phyloP scores from a whole-genome alignment of 1,140 invertebrate genomes.

The Dendroctonus valens region DNA sequence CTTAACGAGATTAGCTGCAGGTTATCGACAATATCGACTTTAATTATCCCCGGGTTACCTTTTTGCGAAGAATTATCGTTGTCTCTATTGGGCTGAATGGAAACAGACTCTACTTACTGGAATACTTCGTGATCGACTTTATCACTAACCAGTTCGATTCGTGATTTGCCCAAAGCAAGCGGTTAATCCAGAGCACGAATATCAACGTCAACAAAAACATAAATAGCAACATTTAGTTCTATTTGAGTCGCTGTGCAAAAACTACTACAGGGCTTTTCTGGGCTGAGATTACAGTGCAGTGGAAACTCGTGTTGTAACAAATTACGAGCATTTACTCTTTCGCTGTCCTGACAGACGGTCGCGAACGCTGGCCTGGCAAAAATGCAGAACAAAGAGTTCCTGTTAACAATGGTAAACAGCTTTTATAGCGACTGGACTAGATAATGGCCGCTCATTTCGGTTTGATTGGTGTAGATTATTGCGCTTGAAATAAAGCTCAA shows the following conservation, averaged over 20 bases:
- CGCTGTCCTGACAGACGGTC: conserved; percentile 11
- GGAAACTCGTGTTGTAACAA: conserved; percentile 7
- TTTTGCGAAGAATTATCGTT: conserved; percentile 7
- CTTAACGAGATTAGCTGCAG: conserved; percentile 20
- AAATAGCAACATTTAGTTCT: conserved; percentile 10
- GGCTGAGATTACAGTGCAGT: conserved; percentile 4
- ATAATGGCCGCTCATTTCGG: conserved; percentile 1
- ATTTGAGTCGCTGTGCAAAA: conserved; percentile 5
- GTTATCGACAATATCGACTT: conserved; percentile 15
- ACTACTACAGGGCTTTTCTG: conserved; percentile 4
- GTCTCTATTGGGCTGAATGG: background rate
- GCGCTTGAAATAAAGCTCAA: background rate
- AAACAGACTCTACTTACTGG: background rate
- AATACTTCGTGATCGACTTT: no score
- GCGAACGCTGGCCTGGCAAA: conserved; percentile 5
- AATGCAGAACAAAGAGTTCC: conserved; percentile 16
- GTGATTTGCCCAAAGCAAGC: no score
- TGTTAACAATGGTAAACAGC: conserved; percentile 14
- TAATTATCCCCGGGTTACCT: conserved; percentile 15
- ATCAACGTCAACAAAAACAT: background rate
- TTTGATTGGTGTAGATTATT: background rate
- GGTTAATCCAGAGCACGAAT: background rate
- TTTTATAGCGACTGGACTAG: conserved; percentile 7
- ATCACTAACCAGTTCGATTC: no score
- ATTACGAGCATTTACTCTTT: conserved; percentile 18